A percentile compares a stretch with the other conserved stretches of the same genome.
Conservation (phyloP, 2,888 invertebrate genomes). For the Drosophila robusta region DNA sequence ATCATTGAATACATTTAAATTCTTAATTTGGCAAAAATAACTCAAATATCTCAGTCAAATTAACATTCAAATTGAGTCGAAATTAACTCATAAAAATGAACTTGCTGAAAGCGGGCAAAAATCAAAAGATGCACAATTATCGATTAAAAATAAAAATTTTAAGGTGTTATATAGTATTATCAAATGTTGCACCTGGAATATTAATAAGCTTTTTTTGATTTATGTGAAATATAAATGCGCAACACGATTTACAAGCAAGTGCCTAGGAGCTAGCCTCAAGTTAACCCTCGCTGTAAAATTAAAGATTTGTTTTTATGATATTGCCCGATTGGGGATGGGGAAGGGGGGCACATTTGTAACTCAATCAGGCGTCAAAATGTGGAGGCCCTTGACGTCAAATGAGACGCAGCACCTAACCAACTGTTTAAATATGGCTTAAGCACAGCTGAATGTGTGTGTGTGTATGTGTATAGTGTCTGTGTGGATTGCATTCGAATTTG, state of each 20-base stretch:
- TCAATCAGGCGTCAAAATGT: slow-evolving; percentile 78
- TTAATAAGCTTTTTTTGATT: slow-evolving; percentile 14
- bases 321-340: not conserved
- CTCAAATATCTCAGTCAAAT: slow-evolving; percentile 21
- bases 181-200: slow-evolving; percentile 23
- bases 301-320: slow-evolving; percentile 6
- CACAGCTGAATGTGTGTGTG: slow-evolving; percentile 52
- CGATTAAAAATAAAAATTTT: slow-evolving; percentile 8
- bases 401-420: slow-evolving; percentile 57
- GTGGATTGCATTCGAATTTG: slow-evolving; percentile 25
- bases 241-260: slow-evolving; percentile 4
- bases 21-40: slow-evolving; percentile 24
- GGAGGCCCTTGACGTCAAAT: slow-evolving; percentile 75
- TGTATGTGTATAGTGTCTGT: slow-evolving; percentile 27
- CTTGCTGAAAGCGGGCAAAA: slow-evolving; percentile 12
- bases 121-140: slow-evolving; percentile 18
- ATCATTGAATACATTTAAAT: slow-evolving; percentile 35
- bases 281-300: slow-evolving; percentile 44
- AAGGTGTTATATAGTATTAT: slow-evolving; percentile 40
- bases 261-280: not conserved
- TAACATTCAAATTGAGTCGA: slow-evolving; percentile 26
- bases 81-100: slow-evolving; percentile 5
- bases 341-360: slow-evolving; percentile 60
- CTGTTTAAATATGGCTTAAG: slow-evolving; percentile 61
- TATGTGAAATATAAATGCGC: slow-evolving; percentile 9